Evolutionary conservation across 2,888 invertebrate species (phyloP).

Genomic region (Halictus ligatus): DNA sequence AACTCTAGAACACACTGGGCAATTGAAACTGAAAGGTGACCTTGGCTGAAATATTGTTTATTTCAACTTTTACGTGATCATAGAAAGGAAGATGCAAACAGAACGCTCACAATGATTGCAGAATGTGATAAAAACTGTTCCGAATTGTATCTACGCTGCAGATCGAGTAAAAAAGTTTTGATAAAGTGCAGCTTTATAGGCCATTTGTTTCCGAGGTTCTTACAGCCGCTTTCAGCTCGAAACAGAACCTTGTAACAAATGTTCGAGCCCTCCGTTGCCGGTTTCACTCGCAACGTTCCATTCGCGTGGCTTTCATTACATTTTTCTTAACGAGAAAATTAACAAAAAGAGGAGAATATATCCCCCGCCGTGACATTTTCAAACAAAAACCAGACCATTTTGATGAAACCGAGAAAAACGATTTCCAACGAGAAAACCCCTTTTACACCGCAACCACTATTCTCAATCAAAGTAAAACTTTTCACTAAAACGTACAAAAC

Average conservation of each 20-base stretch:
- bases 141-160: neutral
- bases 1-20: too few species aligned
- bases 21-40: too few species aligned
- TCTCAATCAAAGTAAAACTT: neutral
- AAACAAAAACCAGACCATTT: neutral
- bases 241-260: neutral
- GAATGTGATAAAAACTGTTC: neutral
- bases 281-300: neutral
- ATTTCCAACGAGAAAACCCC: neutral
- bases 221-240: neutral
- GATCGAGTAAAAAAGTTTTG: constrained; percentile 2
- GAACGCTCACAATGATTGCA: neutral
- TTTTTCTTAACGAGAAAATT: neutral
- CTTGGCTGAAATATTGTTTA: too few species aligned
- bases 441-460: neutral
- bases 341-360: neutral
- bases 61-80: too few species aligned
- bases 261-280: neutral
- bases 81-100: neutral
- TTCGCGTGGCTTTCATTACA: neutral
- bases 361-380: neutral
- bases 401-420: neutral
- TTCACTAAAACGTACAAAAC: neutral
- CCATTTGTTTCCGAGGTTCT: neutral
- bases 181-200: neutral